Base-by-base conservation (phyloP, 2,888 invertebrate genomes). In the Melanostoma scalare region DNA sequence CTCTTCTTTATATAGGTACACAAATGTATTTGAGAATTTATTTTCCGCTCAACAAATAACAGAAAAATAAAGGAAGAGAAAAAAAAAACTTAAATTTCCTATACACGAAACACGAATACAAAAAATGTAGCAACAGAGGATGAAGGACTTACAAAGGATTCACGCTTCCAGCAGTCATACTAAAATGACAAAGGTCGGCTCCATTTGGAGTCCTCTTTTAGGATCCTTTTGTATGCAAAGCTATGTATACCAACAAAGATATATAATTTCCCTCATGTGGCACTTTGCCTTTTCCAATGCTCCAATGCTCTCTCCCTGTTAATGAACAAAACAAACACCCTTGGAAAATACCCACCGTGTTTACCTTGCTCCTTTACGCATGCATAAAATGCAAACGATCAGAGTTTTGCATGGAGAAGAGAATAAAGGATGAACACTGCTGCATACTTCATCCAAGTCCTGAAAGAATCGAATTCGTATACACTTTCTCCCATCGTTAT, bases 291-390 rank as follows among this genome's bases (percentile, higher is more conserved):
- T 38, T 63, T 67, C 48, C 52, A 56, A 68, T 74, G 77, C 76
- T 56, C 46, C 36, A 60, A 52, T 74, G 63, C 50, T 67, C 38
- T 53, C 53, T 71, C 46, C 40, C 50, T 69, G 78, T 58, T 84
- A 79, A 84, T 79, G 79, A 84, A 78, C 63, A 84, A 78, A 74
- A 55, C 69, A 84, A 84, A 84, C 78, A 74, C 63, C 65, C 74
- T 48, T 72, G 52, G 30, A 53, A 55, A 53, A 68, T 68, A 68
- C 48, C 20, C 56, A 50, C 40, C 65, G 52, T 76, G 61, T 52
- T 44, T 53, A 48, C 61, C 55, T 67, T 65, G 60, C 60, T 76
- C 68, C 68, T 68, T 69, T 69, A 69, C 69, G 76, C 76, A 69
- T 69, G 60, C 48, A 76, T 69, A 61, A 61, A 74, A 69, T 69